Evolutionary conservation across 2,113 vertebrate species (phyloP).

Genomic region (Zonotrichia leucophrys): DNA sequence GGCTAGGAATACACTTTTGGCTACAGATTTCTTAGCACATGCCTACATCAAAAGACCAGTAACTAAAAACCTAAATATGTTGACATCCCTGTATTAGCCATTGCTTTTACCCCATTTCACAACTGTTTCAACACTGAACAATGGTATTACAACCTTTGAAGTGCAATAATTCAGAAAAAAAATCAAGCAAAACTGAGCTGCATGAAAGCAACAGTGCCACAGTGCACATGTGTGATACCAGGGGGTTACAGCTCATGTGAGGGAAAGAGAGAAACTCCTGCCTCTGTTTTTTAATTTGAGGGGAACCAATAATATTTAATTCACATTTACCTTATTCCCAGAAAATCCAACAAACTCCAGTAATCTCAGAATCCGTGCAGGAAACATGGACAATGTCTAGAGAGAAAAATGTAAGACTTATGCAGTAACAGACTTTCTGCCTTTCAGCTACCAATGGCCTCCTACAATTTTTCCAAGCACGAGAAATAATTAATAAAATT

Average conservation of each 20-base stretch:
- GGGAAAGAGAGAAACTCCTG: neutral
- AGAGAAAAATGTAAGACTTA: neutral
- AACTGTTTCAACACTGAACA: neutral
- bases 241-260: neutral
- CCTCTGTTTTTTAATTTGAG: neutral
- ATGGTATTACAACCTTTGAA: neutral
- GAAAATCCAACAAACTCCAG: conserved; percentile 97
- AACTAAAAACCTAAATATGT: neutral
- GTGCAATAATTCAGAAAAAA: neutral
- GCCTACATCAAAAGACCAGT: neutral
- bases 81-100: neutral
- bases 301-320: neutral
- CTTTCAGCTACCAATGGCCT: neutral
- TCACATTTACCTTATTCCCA: conserved; percentile 89
- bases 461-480: neutral
- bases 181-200: neutral
- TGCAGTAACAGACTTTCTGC: neutral
- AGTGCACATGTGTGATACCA: neutral
- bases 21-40: neutral
- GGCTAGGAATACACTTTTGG: neutral
- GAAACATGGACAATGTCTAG: conserved; percentile 95
- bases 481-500: neutral
- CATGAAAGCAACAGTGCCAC: neutral
- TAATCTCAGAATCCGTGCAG: conserved; percentile 88
- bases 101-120: neutral